Evolutionary conservation across 2,113 vertebrate genomes (phyloP), one percentile per base, ranked within the genome.

Genomic region (Sardina pilchardus): DNA sequence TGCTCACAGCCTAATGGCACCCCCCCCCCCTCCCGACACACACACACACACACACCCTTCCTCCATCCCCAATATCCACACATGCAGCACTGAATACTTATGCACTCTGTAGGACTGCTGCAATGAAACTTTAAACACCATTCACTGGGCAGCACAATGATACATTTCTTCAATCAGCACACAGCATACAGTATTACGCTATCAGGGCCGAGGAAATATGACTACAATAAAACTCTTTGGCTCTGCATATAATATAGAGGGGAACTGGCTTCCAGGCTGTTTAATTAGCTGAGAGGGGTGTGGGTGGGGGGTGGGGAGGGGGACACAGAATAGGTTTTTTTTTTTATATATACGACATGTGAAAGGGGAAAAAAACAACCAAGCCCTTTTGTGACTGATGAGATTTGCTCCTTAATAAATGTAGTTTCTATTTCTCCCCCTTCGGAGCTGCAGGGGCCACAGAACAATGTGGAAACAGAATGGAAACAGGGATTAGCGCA

Each of bases 381-480:
- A 71, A 42, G 88, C 78, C 85, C 80, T 86, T 6, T 89, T 87
- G 81, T 42, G 80, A 80, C 85, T 89, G 87, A 92, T 91, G 87
- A 87, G 81, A 90, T 89, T 91, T 90, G 84, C 83, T 87, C 82
- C 85, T 83, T 89, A 89, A 90, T 90, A 89, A 92, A 83, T 45
- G 56, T 59, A 88, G 90, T 89, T 89, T 89, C 78, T 83, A 87
- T 83, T 89, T 90, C 87, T 78, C 83, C 42, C 30, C 71, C 53
- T 80, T 81, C 48, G 44, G 82, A 88, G 82, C 44, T 83, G 83
- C 59, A 26, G 71, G 53, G 53, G 83, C 81, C 81, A 53, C 48
- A 86, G 86, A 91, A 90, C 86, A 88, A 93, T 86, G 85, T 83
- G 89, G 85, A 87, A 88, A 84, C 86, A 86, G 85, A 87, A 90